Evolutionary conservation across 2,797 vertebrate species (phyloP), one percentile per base, ranked within the genome.

Genomic region (Lophius americanus): DNA sequence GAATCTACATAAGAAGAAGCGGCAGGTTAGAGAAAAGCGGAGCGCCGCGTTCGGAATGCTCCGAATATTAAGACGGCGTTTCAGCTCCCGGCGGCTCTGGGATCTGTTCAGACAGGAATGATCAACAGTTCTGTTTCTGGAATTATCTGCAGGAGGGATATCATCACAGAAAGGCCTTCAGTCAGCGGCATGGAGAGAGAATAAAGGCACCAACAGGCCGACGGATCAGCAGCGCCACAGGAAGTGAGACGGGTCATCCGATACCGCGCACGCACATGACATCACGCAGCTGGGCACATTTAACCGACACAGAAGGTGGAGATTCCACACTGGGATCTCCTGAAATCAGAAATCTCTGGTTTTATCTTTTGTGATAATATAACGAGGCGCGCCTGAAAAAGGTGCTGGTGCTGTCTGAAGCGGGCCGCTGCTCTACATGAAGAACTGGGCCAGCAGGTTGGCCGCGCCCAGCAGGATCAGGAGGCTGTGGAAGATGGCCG

Each of bases 391-490:
- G 23, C 23, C 23, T 23, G 23, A 23, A 23, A 23, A 23, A 23
- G 23, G 23, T 23, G 23, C 23, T 23, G 23, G 23, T 23, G 23
- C 23, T 23, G 23, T 23, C 23, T 23, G 23, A 23, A 23, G 23
- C 23, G 23, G 23, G 23, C 23, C 23, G 23, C 23, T 12, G 10
- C 9, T 68, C 71, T 93, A 99, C 95, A 97, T 95, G 79, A 97
- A 92, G 85, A 98, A 98, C 91, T 99, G 98, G 81, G 91, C 95
- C 35, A 96, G 38, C 59, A 98, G 79, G 89, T 99, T 99, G 81
- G 92, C 94, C 42, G 96, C 10, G 46, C 98, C 98, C 70, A 98
- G 89, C 48, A 97, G 9, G 52, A 99, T 95, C 73, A 99, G 93
- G 58, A 94, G 89, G 76, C 93, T 58, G 70, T 99, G 97, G 81